These are phyloP conservation scores for Eretmochelys imbricata DNA, from an alignment of 2,113 vertebrate genomes.

Conservation along the genomic window DNA sequence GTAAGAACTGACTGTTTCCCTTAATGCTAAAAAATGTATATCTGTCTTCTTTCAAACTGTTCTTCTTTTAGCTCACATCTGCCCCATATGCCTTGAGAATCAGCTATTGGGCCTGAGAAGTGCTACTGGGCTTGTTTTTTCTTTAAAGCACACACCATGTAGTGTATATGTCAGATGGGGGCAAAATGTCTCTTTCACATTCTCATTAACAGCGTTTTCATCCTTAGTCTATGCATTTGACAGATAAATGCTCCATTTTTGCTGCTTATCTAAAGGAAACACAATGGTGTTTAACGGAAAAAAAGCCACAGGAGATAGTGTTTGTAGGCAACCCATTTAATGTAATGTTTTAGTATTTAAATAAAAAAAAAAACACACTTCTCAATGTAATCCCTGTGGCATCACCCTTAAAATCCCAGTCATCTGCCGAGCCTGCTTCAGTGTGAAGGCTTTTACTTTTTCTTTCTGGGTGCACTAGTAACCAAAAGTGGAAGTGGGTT, in stretches of 20 bases:
- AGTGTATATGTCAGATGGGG: not conserved
- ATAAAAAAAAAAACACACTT: not conserved
- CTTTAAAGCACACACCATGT: not conserved
- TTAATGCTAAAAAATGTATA: not conserved
- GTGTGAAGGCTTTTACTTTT: not conserved
- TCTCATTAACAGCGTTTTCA: not conserved
- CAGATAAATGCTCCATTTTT: not conserved
- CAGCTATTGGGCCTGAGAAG: not conserved
- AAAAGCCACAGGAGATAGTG: not conserved
- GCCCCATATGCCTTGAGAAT: not conserved
- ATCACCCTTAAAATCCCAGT: not conserved
- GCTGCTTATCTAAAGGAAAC: not conserved
- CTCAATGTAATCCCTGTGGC: not conserved
- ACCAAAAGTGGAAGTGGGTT: not conserved
- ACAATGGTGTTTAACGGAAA: not conserved
- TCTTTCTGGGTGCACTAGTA: not conserved
- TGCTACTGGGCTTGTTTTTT: not conserved
- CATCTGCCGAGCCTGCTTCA: not conserved
- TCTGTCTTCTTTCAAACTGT: conserved; percentile 14
- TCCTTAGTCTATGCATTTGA: not conserved
- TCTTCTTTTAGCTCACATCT: conserved; percentile 43
- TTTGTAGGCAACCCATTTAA: not conserved
- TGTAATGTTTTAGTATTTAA: not conserved
- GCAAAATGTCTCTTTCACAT: not conserved
- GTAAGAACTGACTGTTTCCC: not conserved